Percentiles rank a stretch among this genome's conserved stretches.
Evolutionary conservation across 23 tunicate species (phyloP).

Genomic region (Trididemnum miniatum): DNA sequence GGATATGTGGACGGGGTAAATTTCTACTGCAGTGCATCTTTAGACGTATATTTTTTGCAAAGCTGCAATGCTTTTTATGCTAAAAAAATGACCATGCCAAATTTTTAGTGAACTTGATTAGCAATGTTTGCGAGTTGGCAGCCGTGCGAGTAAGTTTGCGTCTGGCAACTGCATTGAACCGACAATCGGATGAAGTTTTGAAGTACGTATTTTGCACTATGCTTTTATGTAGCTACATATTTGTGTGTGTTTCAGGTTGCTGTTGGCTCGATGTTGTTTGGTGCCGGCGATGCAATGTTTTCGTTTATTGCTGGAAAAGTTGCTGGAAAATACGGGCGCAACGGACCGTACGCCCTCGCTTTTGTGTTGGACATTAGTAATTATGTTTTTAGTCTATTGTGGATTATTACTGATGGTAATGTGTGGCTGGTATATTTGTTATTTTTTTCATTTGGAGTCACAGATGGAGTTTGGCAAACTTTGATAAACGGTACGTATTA

Average conservation of each 20-base stretch:
- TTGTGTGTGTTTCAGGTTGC: slow-evolving; percentile 27
- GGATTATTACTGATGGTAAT: slow-evolving; percentile 12
- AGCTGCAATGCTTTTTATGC: too few relatives aligned
- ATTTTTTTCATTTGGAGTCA: slow-evolving; percentile 43
- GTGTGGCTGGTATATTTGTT: slow-evolving; percentile 15
- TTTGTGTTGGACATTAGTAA: slow-evolving; percentile 25
- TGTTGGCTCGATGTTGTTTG: slow-evolving; percentile 32
- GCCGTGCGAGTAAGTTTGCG: too few relatives aligned
- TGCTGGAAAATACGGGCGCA: slow-evolving; percentile 45
- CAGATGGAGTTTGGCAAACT: slow-evolving; percentile 49
- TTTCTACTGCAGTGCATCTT: too few relatives aligned
- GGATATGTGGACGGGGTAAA: too few relatives aligned
- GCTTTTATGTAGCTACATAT: too few relatives aligned
- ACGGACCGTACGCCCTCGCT: slow-evolving; percentile 25
- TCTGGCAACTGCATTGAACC: too few relatives aligned
- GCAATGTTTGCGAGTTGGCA: too few relatives aligned
- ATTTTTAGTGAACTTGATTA: too few relatives aligned
- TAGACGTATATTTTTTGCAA: too few relatives aligned
- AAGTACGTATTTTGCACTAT: too few relatives aligned
- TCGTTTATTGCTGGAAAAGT: slow-evolving; percentile 35
- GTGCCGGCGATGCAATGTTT: slow-evolving; percentile 16
- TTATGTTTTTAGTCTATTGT: slow-evolving; percentile 32
- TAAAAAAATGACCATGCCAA: too few relatives aligned
- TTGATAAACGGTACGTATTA: slow-evolving; percentile 45
- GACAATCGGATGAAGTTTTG: too few relatives aligned